These are phyloP conservation scores for Barbus barbus DNA, from an alignment of 2,113 vertebrate genomes.

Conservation along the genomic window DNA sequence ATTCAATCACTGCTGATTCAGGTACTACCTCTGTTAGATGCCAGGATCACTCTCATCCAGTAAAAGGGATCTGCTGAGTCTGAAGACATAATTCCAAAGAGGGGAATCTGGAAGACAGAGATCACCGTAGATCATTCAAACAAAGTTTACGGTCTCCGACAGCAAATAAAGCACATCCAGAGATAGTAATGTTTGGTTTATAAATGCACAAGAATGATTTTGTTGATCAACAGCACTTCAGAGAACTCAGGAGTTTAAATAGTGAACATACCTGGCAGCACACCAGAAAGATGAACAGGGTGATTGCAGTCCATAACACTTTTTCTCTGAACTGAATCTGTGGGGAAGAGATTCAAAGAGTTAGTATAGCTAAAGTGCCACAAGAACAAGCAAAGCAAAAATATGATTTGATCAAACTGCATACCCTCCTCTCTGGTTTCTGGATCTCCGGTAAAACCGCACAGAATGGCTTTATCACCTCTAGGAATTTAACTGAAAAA, in stretches of 20 bases:
- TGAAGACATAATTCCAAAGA: constrained; percentile 99
- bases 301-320: constrained; percentile 98
- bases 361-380: background rate
- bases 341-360: background rate
- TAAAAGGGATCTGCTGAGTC: constrained; percentile 99
- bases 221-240: background rate
- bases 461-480: constrained; percentile 99
- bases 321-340: constrained; percentile 99
- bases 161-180: background rate
- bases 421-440: constrained; percentile 96
- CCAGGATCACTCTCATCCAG: constrained; percentile 99
- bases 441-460: constrained; percentile 98
- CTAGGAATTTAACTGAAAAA: constrained; percentile 93
- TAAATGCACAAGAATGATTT: background rate
- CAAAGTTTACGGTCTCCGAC: background rate
- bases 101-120: constrained; percentile 82
- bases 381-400: background rate
- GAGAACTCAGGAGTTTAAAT: background rate
- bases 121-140: background rate
- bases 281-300: constrained; percentile 97
- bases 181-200: background rate
- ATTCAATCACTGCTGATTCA: background rate
- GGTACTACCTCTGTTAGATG: constrained; percentile 91
- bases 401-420: background rate
- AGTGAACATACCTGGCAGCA: constrained; percentile 90